Base-by-base conservation (phyloP, 2,797 vertebrate genomes). In the Ceyx erithaca region DNA sequence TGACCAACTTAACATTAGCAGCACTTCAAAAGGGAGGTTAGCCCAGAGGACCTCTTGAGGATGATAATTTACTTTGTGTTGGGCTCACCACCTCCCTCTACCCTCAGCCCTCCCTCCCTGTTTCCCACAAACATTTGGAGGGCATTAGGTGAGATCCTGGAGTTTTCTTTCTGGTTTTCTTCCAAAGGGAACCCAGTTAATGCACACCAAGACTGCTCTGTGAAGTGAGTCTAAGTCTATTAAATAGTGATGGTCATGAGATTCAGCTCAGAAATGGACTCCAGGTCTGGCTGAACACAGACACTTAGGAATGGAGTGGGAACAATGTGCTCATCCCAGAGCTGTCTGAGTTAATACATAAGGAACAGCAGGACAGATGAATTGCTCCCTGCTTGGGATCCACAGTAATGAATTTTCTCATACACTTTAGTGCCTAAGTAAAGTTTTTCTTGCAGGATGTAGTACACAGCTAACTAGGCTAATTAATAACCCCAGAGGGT, bases 321-420 rank as follows among this genome's bases (percentile, higher is more conserved):
- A 2, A 0, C 33, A 84, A 4, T 1, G 3, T 26, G 15, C 20
- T 28, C 62, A 71, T 64, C 61, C 35, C 51, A 91, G 37, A 62
- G 28, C 62, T 75, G 21, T 22, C 46, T 30, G 25, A 46, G 30
- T 76, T 22, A 61, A 25, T 59, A 63, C 18, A 13, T 46, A 69
- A 58, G 28, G 20, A 67, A 46, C 1, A 67, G 46, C 55, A 43
- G 19, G 51, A 76, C 2, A 10, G 63, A 87, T 55, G 75, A 93
- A 55, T 25, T 49, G 12, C 40, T 86, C 31, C 13, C 23, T 76
- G 45, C 43, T 86, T 66, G 70, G 69, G 26, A 92, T 71, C 41
- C n/a, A 89, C 6, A 75, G 54, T 68, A 80, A 91, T 87, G 90
- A 66, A 85, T 94, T 83, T 80, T 75, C 66, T 77, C 57, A 61